A percentile compares a stretch with the other conserved stretches of the same genome.
Conservation (phyloP, 1,140 invertebrate genomes). For the Colletes latitarsis region DNA sequence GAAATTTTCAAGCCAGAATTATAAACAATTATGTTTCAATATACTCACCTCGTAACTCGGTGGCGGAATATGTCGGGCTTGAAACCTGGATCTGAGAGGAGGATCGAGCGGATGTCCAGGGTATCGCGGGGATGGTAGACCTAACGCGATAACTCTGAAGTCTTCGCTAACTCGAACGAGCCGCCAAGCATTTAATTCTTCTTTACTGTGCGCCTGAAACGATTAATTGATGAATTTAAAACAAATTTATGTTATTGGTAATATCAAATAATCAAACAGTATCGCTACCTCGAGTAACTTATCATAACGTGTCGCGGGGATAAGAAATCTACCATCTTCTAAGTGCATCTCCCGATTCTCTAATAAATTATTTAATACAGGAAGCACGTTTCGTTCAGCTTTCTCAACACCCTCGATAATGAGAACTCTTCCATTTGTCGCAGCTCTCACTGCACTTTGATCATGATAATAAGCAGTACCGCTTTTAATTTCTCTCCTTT, state of each 20-base stretch:
- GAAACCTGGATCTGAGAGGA: conserved; percentile 96
- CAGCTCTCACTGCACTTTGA: conserved; percentile 96
- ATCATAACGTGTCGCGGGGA: conserved; percentile 94
- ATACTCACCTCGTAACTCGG: conserved; percentile 83
- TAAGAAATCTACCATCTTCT: conserved; percentile 97
- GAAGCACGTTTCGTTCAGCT: conserved; percentile 97
- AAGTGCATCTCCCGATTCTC: conserved; percentile 99
- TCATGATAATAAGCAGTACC: conserved; percentile 96
- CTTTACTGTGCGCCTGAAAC: conserved; percentile 87
- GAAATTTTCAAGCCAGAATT: too few species aligned
- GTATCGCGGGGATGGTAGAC: conserved; percentile 92
- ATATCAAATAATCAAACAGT: conserved; percentile 7
- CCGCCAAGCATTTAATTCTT: conserved; percentile 92
- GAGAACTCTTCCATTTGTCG: conserved; percentile 92
- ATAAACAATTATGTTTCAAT: neutral
- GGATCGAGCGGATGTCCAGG: conserved; percentile 97
- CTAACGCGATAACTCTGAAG: conserved; percentile 95
- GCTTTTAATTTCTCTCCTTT: conserved; percentile 93
- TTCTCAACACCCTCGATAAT: conserved; percentile 99
- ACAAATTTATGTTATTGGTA: conserved; percentile 27
- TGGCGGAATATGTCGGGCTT: conserved; percentile 91
- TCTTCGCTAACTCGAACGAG: conserved; percentile 94
- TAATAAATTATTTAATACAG: conserved; percentile 98
- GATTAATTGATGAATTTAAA: conserved; percentile 8
- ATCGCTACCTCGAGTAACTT: conserved; percentile 89